Percentiles rank a stretch among this genome's conserved stretches.
Evolutionary conservation across 37 sponge, comb jelly and placozoan genomes (phyloP).

Genomic region (Cliona cf. orientalis): DNA sequence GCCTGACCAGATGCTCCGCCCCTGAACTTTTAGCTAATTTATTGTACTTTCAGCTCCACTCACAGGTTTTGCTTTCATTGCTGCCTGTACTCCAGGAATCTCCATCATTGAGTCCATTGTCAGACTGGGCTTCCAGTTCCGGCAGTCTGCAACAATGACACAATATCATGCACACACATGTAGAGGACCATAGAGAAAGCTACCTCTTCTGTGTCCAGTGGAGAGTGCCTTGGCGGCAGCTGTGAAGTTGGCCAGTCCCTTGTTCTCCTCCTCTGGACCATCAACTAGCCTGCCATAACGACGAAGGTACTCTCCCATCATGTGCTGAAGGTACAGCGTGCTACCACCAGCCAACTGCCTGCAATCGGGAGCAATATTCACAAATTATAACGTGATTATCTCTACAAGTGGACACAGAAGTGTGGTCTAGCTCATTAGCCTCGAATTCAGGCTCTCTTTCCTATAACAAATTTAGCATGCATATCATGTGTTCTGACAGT

Average conservation of each 20-base stretch:
- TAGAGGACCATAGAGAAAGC: not conserved
- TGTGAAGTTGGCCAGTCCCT: slow-evolving; percentile 31
- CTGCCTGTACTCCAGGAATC: slow-evolving; percentile 33
- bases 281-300: slow-evolving; percentile 29
- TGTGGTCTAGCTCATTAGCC: too few species aligned
- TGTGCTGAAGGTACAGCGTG: not conserved
- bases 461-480: too few species aligned
- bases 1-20: too few species aligned
- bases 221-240: slow-evolving; percentile 7
- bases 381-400: not conserved
- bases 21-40: too few species aligned
- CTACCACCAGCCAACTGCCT: slow-evolving; percentile 10
- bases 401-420: not conserved
- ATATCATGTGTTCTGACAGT: too few species aligned
- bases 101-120: slow-evolving; percentile 33
- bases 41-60: not conserved
- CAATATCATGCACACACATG: not conserved
- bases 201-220: slow-evolving; percentile 32
- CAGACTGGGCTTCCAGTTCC: slow-evolving; percentile 60
- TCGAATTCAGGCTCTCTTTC: too few species aligned
- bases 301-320: slow-evolving; percentile 17
- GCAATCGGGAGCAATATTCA: not conserved
- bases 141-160: slow-evolving; percentile 23
- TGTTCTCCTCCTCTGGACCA: not conserved
- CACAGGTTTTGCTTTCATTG: slow-evolving; percentile 6